Conservation (phyloP, 2,113 vertebrate species). For the Callaeas wilsoni region DNA sequence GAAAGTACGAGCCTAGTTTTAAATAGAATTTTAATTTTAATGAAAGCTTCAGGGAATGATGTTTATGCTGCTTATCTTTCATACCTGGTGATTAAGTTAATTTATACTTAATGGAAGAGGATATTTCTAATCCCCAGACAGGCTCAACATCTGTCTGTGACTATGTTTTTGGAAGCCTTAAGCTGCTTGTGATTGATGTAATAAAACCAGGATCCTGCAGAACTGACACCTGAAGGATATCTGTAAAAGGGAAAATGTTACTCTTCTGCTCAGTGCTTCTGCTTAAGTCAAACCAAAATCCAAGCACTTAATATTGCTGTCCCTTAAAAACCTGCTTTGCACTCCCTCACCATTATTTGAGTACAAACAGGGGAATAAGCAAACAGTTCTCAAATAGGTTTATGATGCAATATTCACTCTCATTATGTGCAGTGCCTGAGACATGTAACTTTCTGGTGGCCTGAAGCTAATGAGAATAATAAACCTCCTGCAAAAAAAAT, state of each 20-base stretch:
- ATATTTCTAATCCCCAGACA: conserved; percentile 76
- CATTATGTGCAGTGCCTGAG: neutral
- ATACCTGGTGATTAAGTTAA: conserved; percentile 82
- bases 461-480: conserved; percentile 16
- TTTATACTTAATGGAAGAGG: conserved; percentile 78
- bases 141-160: conserved; percentile 69
- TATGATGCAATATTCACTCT: neutral
- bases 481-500: neutral
- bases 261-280: conserved; percentile 19
- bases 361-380: neutral
- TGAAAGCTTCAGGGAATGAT: conserved; percentile 72
- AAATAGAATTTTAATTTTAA: conserved; percentile 80
- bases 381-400: neutral
- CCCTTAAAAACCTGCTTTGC: conserved; percentile 18
- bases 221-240: conserved; percentile 66
- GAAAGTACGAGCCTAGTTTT: conserved; percentile 71
- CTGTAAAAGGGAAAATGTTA: conserved; percentile 5
- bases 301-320: conserved; percentile 6
- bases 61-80: conserved; percentile 75
- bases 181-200: conserved; percentile 69
- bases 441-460: neutral
- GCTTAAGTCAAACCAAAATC: conserved; percentile 36
- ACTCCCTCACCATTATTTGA: neutral
- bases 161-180: conserved; percentile 64
- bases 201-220: conserved; percentile 43